Evolutionary conservation across 2,888 invertebrate species (phyloP).

Genomic region (Seladonia tumulorum): DNA sequence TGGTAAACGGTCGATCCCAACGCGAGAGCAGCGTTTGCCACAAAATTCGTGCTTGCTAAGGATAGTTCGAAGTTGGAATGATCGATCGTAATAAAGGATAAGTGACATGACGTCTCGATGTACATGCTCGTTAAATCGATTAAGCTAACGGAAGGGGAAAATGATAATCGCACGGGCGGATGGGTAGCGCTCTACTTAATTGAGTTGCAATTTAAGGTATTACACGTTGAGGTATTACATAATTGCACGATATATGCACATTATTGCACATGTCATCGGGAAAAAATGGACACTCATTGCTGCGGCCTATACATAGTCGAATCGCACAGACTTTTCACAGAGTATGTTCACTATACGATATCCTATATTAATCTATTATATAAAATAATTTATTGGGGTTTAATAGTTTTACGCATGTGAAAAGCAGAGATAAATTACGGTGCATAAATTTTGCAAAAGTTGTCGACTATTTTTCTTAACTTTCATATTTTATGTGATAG

Average conservation of each 20-base stretch:
- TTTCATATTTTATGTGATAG: neutral
- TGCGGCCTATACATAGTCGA: too few relatives aligned
- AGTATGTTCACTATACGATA: too few relatives aligned
- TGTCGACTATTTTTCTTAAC: neutral
- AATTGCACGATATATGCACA: neutral
- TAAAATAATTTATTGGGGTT: too few relatives aligned
- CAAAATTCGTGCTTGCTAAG: constrained; percentile 16
- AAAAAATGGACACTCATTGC: neutral
- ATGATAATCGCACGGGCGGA: neutral
- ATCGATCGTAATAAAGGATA: constrained; percentile 55
- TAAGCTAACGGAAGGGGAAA: constrained; percentile 1
- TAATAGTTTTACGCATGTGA: neutral
- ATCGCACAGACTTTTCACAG: too few relatives aligned
- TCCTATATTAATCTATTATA: too few relatives aligned
- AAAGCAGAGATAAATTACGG: neutral
- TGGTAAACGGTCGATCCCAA: neutral
- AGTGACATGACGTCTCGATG: constrained; percentile 38
- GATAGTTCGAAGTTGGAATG: constrained; percentile 3
- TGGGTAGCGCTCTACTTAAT: constrained; percentile 36
- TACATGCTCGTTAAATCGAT: constrained; percentile 44
- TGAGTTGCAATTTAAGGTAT: constrained; percentile 15
- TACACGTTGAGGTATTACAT: neutral
- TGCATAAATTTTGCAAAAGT: neutral
- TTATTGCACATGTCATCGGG: neutral
- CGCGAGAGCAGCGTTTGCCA: neutral